phyloP scores from a whole-genome alignment of 92 coral and sea anemone genomes.

The Chrysogorgia sp. region DNA sequence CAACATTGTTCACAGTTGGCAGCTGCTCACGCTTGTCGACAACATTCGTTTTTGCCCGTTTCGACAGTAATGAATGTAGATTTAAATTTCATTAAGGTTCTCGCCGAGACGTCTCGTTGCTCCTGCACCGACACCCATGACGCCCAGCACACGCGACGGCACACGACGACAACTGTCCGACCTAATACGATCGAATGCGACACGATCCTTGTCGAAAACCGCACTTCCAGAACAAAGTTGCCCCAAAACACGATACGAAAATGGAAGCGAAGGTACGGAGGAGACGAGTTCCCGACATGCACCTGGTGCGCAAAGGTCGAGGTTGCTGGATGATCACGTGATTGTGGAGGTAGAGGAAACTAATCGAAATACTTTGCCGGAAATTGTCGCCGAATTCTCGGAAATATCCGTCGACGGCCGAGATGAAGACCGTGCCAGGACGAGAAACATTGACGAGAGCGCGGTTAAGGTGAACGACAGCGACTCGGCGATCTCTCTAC shows the following conservation, averaged over 20 bases:
- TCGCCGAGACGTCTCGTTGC: slow-evolving; percentile 80
- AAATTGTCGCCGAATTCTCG: neutral
- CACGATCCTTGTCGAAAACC: slow-evolving; percentile 3
- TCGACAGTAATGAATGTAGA: neutral
- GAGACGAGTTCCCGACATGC: neutral
- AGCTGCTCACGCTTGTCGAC: too few species aligned
- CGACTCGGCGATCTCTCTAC: slow-evolving; percentile 13
- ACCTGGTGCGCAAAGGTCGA: neutral
- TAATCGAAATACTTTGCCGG: neutral
- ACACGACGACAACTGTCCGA: slow-evolving; percentile 62
- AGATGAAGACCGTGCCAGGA: neutral
- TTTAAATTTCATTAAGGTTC: slow-evolving; percentile 50
- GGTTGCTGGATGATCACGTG: slow-evolving; percentile 6
- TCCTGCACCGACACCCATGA: slow-evolving; percentile 96
- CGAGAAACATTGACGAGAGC: neutral
- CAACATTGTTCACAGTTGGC: too few species aligned
- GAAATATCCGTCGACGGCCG: neutral
- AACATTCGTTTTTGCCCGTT: neutral
- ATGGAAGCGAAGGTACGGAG: neutral
- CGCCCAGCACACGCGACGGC: slow-evolving; percentile 74
- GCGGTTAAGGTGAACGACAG: neutral
- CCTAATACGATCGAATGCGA: slow-evolving; percentile 3
- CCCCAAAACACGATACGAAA: neutral
- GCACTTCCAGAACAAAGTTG: neutral
- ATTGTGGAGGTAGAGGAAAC: slow-evolving; percentile 19